A percentile compares a stretch with the other conserved stretches of the same genome.
These are phyloP conservation scores for Gryon sp. DNA, from an alignment of 1,140 invertebrate species.

Conservation along the genomic window DNA sequence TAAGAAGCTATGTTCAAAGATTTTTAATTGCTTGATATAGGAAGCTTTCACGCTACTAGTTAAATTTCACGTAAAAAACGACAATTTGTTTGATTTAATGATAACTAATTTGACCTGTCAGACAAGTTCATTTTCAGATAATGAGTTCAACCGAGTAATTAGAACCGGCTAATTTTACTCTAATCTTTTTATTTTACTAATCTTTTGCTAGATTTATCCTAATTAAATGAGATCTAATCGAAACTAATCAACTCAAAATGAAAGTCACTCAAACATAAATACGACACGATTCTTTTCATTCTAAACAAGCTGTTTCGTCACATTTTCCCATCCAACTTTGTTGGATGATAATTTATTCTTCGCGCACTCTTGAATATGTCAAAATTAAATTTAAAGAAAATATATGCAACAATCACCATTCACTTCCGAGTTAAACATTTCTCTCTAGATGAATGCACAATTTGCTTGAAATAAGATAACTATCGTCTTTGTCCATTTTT, in stretches of 20 bases:
- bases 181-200: too few relatives aligned
- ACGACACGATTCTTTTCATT: not conserved
- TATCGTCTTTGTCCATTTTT: conserved; percentile 60
- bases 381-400: conserved; percentile 30
- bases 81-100: too few relatives aligned
- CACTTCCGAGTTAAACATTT: conserved; percentile 31
- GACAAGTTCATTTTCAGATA: not conserved
- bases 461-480: conserved; percentile 41
- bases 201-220: not conserved
- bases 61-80: too few relatives aligned
- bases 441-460: conserved; percentile 20
- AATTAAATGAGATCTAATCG: not conserved
- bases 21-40: too few relatives aligned
- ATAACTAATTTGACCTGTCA: not conserved
- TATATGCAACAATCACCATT: conserved; percentile 38
- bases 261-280: not conserved
- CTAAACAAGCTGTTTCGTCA: not conserved
- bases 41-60: too few relatives aligned
- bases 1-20: not conserved
- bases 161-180: not conserved
- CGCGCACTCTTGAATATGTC: not conserved
- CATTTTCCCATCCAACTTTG: conserved; percentile 23
- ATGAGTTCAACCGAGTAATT: not conserved
- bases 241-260: not conserved
- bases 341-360: not conserved